Evolutionary conservation across 2,113 vertebrate genomes (phyloP), one percentile per base, ranked within the genome.

Genomic region (Axis porcinus): DNA sequence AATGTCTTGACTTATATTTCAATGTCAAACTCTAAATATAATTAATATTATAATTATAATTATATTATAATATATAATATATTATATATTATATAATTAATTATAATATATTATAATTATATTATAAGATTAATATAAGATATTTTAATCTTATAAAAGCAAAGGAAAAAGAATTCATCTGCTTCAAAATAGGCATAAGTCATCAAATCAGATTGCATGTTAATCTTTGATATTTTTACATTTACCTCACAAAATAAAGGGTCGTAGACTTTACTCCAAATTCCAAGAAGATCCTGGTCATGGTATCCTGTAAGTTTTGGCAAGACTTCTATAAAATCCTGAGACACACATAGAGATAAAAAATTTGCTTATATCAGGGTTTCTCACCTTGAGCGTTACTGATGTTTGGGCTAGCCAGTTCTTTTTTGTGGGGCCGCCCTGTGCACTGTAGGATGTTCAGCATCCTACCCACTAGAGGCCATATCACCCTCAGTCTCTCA

Each of bases 231-330:
- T 7, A 27, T 28, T 50, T 93, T 88, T 96, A 14, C 60, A 83
- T 84, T 98, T 99, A 99, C 99, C 99, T 99, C 99, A 96, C 99
- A 99, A 82, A 95, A 79, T 25, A 99, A 98, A 78, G 99, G 98
- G 62, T 99, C 99, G 0, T 99, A 99, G 94, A 98, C 7, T 3
- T 89, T 98, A 94, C 98, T 99, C 99, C 99, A 99, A 52, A 98
- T 96, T 96, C 96, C 94, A 50, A 98, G 97, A 88, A 98, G 98
- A 47, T 98, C 91, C 45, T 97, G 62, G 89, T 74, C 87, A 67
- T 98, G 90, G 40, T 98, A 96, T 92, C 99, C 99, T 87, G 98
- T 98, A 55, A 97, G 81, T 52, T 94, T 94, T 90, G 98, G 92
- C 97, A 99, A 76, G 2, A 52, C 97, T 96, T 97, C 97, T 94